Percentiles rank a stretch among this genome's conserved stretches.
Conservation (phyloP, 37 sponge, comb jelly and placozoan genomes). For the Chondrilla cf. caribensis region DNA sequence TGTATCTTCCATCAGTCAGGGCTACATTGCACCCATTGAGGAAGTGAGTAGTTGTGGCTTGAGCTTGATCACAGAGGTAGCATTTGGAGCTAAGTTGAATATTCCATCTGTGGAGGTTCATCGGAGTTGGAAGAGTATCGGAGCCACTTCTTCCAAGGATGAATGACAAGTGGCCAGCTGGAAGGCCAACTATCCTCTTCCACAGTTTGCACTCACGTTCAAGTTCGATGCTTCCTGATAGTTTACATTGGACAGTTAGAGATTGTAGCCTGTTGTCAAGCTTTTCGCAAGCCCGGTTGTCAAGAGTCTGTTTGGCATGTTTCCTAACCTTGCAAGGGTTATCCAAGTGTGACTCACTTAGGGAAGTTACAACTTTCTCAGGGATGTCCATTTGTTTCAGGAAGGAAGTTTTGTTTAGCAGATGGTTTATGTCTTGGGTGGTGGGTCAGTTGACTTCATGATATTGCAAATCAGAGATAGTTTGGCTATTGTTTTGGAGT, state of each 20-base stretch:
- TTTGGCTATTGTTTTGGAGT: too few species aligned
- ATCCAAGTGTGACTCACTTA: too few species aligned
- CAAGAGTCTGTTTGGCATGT: too few species aligned
- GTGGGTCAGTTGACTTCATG: too few species aligned
- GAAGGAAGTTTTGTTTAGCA: too few species aligned
- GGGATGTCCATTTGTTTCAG: too few species aligned
- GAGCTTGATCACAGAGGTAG: not conserved
- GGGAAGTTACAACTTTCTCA: too few species aligned
- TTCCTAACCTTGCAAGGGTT: too few species aligned
- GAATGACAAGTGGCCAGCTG: not conserved
- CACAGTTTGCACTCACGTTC: not conserved
- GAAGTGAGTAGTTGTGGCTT: constrained; percentile 15
- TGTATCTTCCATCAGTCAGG: constrained; percentile 10
- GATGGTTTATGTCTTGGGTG: too few species aligned
- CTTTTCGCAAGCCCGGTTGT: too few species aligned
- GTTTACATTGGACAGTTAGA: not conserved
- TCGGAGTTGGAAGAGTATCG: constrained; percentile 27
- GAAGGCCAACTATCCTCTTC: not conserved
- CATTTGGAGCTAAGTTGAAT: not conserved
- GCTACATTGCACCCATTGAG: constrained; percentile 15
- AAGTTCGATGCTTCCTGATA: not conserved
- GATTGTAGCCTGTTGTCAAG: too few species aligned
- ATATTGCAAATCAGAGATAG: too few species aligned
- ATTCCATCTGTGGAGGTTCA: constrained; percentile 31
- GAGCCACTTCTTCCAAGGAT: not conserved